Evolutionary conservation across 2,888 invertebrate genomes (phyloP).

Genomic region (Drosophila paracracens): DNA sequence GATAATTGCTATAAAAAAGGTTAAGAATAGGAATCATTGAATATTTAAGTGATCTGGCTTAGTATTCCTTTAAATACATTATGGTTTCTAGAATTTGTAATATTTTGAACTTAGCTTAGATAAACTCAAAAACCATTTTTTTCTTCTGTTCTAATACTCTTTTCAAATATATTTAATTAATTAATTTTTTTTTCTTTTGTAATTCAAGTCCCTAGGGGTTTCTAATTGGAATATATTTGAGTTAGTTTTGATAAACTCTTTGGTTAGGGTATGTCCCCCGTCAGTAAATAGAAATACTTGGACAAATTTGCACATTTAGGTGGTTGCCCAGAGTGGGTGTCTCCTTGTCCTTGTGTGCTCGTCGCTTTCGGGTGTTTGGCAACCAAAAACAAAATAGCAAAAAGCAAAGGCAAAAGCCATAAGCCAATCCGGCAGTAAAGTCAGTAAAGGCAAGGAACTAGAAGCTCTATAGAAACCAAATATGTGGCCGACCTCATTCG

Average conservation of each 20-base stretch:
- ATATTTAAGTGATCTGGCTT: not conserved
- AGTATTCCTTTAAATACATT: not conserved
- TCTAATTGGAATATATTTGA: not conserved
- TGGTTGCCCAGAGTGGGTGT: constrained; percentile 15
- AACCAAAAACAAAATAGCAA: constrained; percentile 50
- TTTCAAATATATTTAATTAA: not conserved
- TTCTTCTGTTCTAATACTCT: not conserved
- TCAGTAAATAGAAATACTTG: constrained; percentile 1
- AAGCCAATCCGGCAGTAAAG: not conserved
- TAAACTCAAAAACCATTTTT: not conserved
- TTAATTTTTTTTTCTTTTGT: not conserved
- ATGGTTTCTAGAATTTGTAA: not conserved
- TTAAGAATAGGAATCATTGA: not conserved
- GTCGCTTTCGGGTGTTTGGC: constrained; percentile 70
- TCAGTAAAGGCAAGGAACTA: constrained; percentile 35
- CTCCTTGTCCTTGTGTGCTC: constrained; percentile 66
- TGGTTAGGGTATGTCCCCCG: constrained; percentile 32
- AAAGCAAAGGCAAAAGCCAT: constrained; percentile 32
- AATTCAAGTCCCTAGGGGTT: not conserved
- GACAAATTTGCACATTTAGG: constrained; percentile 53
- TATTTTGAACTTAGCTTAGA: not conserved
- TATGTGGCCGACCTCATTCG: constrained; percentile 76
- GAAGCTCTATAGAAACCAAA: constrained; percentile 75
- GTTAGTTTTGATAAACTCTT: not conserved
- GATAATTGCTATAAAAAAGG: not conserved